Percentiles rank a stretch among this genome's conserved stretches.
These are phyloP conservation scores for Trachelus troglodyta DNA, from an alignment of 2,888 invertebrate genomes.

Conservation along the genomic window DNA sequence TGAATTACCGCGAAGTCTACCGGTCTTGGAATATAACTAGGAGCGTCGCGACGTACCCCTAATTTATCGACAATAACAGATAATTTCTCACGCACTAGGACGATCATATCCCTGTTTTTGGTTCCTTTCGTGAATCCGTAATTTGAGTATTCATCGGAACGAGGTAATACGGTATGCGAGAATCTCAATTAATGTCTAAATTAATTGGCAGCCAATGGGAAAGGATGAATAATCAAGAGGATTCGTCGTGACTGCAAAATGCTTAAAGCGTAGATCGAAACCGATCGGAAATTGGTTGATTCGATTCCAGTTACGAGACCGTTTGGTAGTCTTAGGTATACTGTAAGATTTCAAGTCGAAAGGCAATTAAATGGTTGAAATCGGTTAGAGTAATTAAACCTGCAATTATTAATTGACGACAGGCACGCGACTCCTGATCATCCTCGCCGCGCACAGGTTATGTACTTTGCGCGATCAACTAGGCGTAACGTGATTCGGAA, in stretches of 20 bases:
- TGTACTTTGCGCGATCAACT: background rate
- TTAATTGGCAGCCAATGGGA: background rate
- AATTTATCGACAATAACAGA: background rate
- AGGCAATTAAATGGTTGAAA: background rate
- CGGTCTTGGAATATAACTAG: background rate
- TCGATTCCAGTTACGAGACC: background rate
- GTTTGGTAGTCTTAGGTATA: background rate
- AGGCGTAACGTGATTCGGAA: background rate
- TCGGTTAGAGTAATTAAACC: background rate
- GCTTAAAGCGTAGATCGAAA: background rate
- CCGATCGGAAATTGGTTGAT: background rate
- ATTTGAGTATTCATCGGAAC: background rate
- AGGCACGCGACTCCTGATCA: background rate
- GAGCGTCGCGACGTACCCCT: background rate
- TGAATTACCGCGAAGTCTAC: slow-evolving; percentile 44
- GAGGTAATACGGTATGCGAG: background rate
- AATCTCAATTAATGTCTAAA: background rate
- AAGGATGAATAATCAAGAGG: background rate
- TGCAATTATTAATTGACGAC: background rate
- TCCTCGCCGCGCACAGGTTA: background rate
- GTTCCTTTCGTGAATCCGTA: background rate
- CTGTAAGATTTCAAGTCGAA: background rate
- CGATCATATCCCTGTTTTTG: background rate
- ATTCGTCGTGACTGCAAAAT: background rate
- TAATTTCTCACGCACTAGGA: background rate